phyloP scores from a whole-genome alignment of 2,113 vertebrate genomes.

The Saimiri boliviensis region DNA sequence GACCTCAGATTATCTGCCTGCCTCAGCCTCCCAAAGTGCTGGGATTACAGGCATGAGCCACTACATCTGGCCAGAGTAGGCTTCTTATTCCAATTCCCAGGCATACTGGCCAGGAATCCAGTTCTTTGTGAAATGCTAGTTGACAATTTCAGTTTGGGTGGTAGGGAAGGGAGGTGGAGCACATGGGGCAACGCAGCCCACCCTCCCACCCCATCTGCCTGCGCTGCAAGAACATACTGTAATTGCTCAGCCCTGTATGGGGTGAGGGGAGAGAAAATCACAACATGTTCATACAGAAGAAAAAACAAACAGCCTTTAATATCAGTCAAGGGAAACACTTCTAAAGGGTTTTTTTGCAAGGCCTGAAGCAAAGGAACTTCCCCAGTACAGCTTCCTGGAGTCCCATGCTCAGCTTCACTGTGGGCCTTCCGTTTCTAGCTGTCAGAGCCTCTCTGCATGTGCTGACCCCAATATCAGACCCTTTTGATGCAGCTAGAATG shows the following conservation, averaged over 20 bases:
- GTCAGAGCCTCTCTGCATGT: neutral
- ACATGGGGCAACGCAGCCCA: neutral
- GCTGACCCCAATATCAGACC: neutral
- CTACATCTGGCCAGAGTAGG: no score
- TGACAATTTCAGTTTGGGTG: conserved; percentile 4
- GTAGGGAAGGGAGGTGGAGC: neutral
- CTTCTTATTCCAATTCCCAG: neutral
- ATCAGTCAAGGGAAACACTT: conserved; percentile 16
- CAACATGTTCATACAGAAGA: conserved; percentile 40
- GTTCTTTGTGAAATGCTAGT: neutral
- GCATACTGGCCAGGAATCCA: neutral
- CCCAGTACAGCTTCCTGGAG: neutral
- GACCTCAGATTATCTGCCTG: no score
- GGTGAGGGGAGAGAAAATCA: neutral
- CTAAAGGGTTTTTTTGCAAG: neutral
- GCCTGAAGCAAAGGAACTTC: conserved; percentile 36
- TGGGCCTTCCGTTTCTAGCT: neutral
- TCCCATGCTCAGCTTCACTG: neutral
- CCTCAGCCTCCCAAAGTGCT: no score
- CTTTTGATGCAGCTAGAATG: neutral
- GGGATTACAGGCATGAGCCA: no score
- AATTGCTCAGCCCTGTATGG: neutral
- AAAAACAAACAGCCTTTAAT: conserved; percentile 25
- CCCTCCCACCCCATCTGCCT: neutral
- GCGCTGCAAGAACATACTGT: conserved; percentile 10